Base-by-base conservation (phyloP, 2,888 invertebrate genomes). In the Ametastegia equiseti region DNA sequence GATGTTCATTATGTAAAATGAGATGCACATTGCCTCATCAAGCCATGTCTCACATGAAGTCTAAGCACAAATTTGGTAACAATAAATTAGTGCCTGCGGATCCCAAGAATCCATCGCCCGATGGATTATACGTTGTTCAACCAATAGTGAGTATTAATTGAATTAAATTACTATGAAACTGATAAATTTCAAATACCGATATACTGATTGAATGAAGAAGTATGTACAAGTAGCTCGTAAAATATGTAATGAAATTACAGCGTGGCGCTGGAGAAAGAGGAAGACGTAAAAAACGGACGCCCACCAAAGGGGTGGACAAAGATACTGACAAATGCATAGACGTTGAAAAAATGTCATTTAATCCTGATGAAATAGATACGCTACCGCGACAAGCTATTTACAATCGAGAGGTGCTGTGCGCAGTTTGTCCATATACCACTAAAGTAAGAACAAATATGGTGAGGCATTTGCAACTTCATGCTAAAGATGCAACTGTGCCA, bases 371-470 rank as follows among this genome's bases (percentile, higher is more conserved):
- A 85, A 92, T 95, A 4, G 92, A 94, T 19, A 90, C 92, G 15
- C 88, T 97, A 65, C 96, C 97, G 0, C 92, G 94, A 15, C 93
- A 93, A 42, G 94, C 95, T 0, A 95, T 96, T 75, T 94, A 95
- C 80, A 93, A 93, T 45, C 93, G 93, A 7, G 92, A 93, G 1
- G 93, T 95, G 0, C 93, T 92, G 65, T 97, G 97, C 87, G 93
- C 94, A 0, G 89, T 94, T 3, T 97, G 97, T 88, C 93, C 94
- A 45, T 97, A 95, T 86, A 93, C 92, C 27, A 95, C 95, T 0
- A 95, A 96, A 91, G 95, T 95, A 4, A 93, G 95, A 0, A 93
- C 94, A 15, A 97, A 97, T 88, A 94, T 97, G 91, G 93, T 95
- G 7, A 92, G 96, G 0, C 96, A 96, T 88, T 90, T 97, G 82